These are phyloP conservation scores for Staurois parvus DNA, from an alignment of 2,797 vertebrate species.

Conservation along the genomic window DNA sequence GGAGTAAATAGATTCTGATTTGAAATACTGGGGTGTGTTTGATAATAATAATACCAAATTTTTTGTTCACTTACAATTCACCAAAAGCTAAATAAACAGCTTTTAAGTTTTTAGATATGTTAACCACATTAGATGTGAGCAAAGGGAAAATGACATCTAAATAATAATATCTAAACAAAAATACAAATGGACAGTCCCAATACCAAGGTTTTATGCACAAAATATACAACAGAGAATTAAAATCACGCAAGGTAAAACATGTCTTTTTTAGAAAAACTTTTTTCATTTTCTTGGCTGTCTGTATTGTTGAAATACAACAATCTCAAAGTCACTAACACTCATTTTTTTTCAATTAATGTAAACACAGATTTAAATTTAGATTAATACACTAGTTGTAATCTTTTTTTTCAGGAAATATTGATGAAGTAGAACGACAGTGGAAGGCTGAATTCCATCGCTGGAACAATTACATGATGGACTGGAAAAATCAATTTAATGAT, in stretches of 20 bases:
- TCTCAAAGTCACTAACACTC: constrained; percentile 44
- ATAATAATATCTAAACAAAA: not conserved
- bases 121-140: too few relatives aligned
- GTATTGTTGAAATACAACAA: not conserved
- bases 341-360: constrained; percentile 76
- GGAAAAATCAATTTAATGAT: constrained; percentile 87
- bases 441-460: constrained; percentile 83
- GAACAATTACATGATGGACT: constrained; percentile 86
- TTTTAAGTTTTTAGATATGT: too few relatives aligned
- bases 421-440: constrained; percentile 83
- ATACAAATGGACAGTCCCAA: not conserved
- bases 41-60: too few relatives aligned
- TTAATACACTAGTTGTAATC: constrained; percentile 74
- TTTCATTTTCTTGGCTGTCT: not conserved
- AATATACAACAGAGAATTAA: not conserved
- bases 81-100: too few relatives aligned
- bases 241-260: not conserved
- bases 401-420: constrained; percentile 83
- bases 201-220: not conserved
- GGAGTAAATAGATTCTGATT: not conserved
- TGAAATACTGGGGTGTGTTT: too few relatives aligned
- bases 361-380: constrained; percentile 75
- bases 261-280: constrained; percentile 5
- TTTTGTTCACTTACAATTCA: too few relatives aligned
- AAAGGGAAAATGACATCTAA: too few relatives aligned